phyloP scores from a whole-genome alignment of 1,140 invertebrate species.

The Tribolium castaneum region DNA sequence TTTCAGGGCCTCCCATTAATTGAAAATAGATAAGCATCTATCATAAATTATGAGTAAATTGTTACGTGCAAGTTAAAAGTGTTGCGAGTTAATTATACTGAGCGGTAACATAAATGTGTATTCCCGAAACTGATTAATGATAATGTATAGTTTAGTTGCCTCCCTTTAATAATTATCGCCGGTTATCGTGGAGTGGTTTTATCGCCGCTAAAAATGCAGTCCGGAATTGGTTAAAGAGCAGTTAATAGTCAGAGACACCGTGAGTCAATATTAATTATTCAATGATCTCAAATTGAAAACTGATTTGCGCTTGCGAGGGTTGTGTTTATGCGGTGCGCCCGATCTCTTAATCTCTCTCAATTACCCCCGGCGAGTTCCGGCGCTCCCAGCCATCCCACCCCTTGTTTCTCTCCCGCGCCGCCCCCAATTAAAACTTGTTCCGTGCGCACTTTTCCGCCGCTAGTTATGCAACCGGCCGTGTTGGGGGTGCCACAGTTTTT shows the following conservation, averaged over 20 bases:
- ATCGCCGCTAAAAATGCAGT: not conserved
- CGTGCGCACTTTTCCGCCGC: not conserved
- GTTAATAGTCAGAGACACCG: constrained; percentile 49
- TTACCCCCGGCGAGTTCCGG: constrained; percentile 52
- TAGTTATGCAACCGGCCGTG: not conserved
- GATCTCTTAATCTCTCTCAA: constrained; percentile 61
- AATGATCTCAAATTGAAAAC: constrained; percentile 60
- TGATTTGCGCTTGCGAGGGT: constrained; percentile 55
- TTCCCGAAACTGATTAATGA: constrained; percentile 25
- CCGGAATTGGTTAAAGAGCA: constrained; percentile 42
- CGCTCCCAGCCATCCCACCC: constrained; percentile 40
- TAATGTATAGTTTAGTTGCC: constrained; percentile 24
- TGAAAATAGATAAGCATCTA: constrained; percentile 29
- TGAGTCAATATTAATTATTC: constrained; percentile 61
- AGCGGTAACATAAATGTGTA: constrained; percentile 9
- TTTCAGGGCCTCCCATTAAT: constrained; percentile 18
- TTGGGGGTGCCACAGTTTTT: not conserved
- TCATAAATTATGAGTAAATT: constrained; percentile 23
- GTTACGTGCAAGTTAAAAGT: constrained; percentile 28
- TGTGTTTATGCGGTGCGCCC: constrained; percentile 59
- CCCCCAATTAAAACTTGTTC: constrained; percentile 49
- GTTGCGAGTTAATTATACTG: constrained; percentile 33
- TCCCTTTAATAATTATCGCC: not conserved
- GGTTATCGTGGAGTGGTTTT: not conserved
- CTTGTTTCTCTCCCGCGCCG: constrained; percentile 34